Evolutionary conservation across 2,888 invertebrate genomes (phyloP).

Genomic region (Nebria brevicollis): DNA sequence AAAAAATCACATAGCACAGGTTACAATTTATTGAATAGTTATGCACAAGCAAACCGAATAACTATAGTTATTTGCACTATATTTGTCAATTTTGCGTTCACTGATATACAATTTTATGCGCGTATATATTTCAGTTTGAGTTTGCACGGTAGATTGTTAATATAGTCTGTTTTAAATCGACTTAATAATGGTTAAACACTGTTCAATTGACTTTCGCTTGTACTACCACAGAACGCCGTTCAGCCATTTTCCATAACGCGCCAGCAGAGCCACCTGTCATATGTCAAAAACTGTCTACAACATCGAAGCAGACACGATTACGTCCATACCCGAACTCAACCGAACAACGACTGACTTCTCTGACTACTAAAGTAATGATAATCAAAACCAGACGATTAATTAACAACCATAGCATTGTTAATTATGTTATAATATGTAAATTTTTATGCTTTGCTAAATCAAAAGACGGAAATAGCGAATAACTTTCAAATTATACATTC

Average conservation of each 20-base stretch:
- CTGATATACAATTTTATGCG: slow-evolving; percentile 45
- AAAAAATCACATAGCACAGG: slow-evolving; percentile 16
- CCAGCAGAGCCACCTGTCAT: slow-evolving; percentile 63
- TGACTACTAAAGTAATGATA: slow-evolving; percentile 14
- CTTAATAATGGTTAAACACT: slow-evolving; percentile 30
- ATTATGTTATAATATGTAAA: slow-evolving; percentile 42
- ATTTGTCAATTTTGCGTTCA: slow-evolving; percentile 2
- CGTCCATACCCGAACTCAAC: slow-evolving; percentile 34
- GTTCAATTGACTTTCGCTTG: slow-evolving; percentile 44
- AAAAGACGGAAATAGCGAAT: slow-evolving; percentile 26
- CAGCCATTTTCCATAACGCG: slow-evolving; percentile 63
- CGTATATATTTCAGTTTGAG: slow-evolving; percentile 23
- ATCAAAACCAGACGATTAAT: slow-evolving; percentile 35
- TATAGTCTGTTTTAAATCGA: slow-evolving; percentile 42
- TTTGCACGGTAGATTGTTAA: slow-evolving; percentile 22
- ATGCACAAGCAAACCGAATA: slow-evolving; percentile 31
- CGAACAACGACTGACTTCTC: slow-evolving; percentile 23
- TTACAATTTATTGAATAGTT: slow-evolving; percentile 34
- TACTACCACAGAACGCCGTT: slow-evolving; percentile 42
- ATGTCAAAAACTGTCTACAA: slow-evolving; percentile 55
- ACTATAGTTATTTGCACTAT: slow-evolving; percentile 20
- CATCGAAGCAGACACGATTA: slow-evolving; percentile 49
- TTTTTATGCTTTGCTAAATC: slow-evolving; percentile 32
- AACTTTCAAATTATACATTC: not conserved
- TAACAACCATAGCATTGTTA: slow-evolving; percentile 43